phyloP scores from a whole-genome alignment of 2,113 vertebrate genomes.

The Halichoerus grypus region DNA sequence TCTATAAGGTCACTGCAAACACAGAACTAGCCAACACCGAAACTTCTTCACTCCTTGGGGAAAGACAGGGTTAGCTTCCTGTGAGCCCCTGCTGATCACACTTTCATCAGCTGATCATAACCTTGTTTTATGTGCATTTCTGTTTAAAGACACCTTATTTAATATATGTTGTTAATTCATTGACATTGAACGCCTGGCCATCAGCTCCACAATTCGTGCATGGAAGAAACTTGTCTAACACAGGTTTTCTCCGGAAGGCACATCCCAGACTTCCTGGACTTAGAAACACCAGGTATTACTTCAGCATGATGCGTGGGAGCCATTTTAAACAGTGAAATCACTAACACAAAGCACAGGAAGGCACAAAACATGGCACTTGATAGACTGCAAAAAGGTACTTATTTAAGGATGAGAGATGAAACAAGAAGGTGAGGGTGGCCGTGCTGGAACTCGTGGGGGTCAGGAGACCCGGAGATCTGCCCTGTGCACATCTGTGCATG shows the following conservation, averaged over 20 bases:
- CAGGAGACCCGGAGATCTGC: accelerated
- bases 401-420: background rate
- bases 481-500: accelerated
- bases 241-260: background rate
- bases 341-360: background rate
- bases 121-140: background rate
- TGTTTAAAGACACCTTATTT: background rate
- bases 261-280: background rate
- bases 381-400: background rate
- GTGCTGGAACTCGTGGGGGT: accelerated
- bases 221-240: background rate
- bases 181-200: background rate
- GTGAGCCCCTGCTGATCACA: background rate
- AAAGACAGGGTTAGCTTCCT: background rate
- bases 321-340: background rate
- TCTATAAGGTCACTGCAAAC: background rate
- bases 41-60: accelerated
- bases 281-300: background rate
- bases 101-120: background rate
- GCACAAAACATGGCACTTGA: background rate
- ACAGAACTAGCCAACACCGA: too few species aligned
- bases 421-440: background rate
- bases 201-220: too few species aligned
- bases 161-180: background rate
- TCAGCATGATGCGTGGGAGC: too few species aligned